Percentiles rank a stretch among this genome's conserved stretches.
Conservation (phyloP, 1,140 invertebrate species). For the Lepidostoma basale region DNA sequence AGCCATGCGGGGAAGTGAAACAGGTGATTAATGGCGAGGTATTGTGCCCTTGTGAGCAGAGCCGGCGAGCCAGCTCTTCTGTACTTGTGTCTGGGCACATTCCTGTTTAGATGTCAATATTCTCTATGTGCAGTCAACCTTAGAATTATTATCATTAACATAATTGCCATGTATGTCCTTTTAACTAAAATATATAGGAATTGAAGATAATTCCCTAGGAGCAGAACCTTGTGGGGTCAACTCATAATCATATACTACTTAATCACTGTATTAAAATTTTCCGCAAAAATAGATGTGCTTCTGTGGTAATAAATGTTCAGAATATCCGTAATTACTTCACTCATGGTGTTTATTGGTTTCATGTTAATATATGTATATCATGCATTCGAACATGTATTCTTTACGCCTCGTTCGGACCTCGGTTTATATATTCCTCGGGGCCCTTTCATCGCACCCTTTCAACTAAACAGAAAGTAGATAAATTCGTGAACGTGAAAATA, state of each 20-base stretch:
- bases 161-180: constrained; percentile 28
- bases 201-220: constrained; percentile 1
- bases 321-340: neutral
- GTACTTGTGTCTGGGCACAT: constrained; percentile 33
- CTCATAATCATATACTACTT: neutral
- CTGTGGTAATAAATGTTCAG: constrained; percentile 24
- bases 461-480: neutral
- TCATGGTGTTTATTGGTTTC: constrained; percentile 7
- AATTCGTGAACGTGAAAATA: constrained; percentile 27
- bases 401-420: neutral
- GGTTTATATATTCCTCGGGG: neutral
- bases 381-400: neutral
- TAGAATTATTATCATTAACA: constrained; percentile 13
- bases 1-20: constrained; percentile 6
- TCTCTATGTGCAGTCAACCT: constrained; percentile 27
- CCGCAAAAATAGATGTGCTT: constrained; percentile 33
- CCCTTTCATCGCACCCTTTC: neutral
- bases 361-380: neutral
- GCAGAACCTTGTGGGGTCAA: neutral
- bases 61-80: too few relatives aligned
- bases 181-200: constrained; percentile 15
- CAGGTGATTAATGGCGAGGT: constrained; percentile 17
- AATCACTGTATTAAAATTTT: constrained; percentile 24
- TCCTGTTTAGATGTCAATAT: constrained; percentile 38
- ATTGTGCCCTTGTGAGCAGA: constrained; percentile 40